Percentiles rank a stretch among this genome's conserved stretches.
Conservation (phyloP, 2,888 invertebrate species). For the Arrhopalites spinosus region DNA sequence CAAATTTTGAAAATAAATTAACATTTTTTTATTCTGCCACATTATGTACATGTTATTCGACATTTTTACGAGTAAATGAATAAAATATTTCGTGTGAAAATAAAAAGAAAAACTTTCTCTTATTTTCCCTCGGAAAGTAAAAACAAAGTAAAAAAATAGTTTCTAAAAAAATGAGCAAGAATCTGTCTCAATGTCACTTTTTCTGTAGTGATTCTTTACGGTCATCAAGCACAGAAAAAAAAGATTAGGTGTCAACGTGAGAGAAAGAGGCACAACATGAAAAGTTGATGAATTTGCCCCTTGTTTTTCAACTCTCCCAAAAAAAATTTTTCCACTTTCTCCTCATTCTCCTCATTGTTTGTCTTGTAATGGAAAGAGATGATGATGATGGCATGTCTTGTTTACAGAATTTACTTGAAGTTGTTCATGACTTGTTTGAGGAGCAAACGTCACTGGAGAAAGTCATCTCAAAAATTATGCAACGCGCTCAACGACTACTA, state of each 20-base stretch:
- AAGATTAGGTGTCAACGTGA: background rate
- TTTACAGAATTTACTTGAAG: slow-evolving; percentile 62
- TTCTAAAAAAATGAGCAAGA: background rate
- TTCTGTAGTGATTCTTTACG: too few relatives aligned
- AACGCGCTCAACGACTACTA: slow-evolving; percentile 62
- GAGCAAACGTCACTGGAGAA: slow-evolving; percentile 63
- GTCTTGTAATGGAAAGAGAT: background rate
- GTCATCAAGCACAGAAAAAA: background rate
- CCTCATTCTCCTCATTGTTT: too few relatives aligned
- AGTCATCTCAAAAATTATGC: slow-evolving; percentile 64
- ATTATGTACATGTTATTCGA: too few relatives aligned
- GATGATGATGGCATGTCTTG: background rate
- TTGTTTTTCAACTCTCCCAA: background rate
- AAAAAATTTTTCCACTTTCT: background rate
- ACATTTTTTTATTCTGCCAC: too few relatives aligned
- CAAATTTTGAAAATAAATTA: too few relatives aligned
- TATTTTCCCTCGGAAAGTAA: too few relatives aligned
- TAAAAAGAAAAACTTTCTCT: too few relatives aligned
- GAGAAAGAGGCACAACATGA: background rate
- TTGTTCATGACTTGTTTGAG: slow-evolving; percentile 64
- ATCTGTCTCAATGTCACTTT: too few relatives aligned
- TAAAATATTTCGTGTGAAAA: too few relatives aligned
- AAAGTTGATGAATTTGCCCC: background rate
- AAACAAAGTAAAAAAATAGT: too few relatives aligned
- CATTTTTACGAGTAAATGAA: too few relatives aligned